Evolutionary conservation across 2,113 vertebrate species (phyloP), one percentile per base, ranked within the genome.

Genomic region (Pseudorectes ferrugineus): DNA sequence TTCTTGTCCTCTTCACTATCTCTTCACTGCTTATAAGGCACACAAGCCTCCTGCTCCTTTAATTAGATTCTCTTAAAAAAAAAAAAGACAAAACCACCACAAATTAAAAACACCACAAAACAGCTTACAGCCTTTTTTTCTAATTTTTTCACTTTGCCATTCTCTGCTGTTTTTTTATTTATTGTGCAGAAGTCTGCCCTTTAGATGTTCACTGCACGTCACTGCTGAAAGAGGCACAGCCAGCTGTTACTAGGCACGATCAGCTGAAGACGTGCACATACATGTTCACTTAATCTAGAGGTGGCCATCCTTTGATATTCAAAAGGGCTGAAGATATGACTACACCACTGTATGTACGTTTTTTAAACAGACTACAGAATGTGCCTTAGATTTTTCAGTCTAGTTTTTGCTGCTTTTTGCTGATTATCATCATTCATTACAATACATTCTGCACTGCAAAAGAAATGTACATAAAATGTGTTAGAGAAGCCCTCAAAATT

Each of bases 111-210:
- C 23, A 93, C 3, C 6, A 15, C 5, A 35, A 62, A 83, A 61
- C 9, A 84, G 49, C 73, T 78, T 75, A n/a, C 24, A 86, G 89
- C 13, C 6, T n/a, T 82, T 36, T 36, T 54, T 46, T 8, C 12
- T 71, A 25, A 12, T 1, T 36, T 49, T 74, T 78, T 86, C 5
- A 49, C 57, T 74, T 86, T 70, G 10, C 17, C 51, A 24, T 87
- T 84, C 62, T 48, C 25, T 68, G 19, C 43, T 92, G 52, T 26
- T 25, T 79, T 96, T 95, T 87, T 66, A 63, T 68, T 85, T 72
- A 58, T 58, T 3, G 0, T 77, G 55, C 52, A 58, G 29, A 87
- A 90, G 20, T 67, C 61, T 96, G 72, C 68, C 90, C 70, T 93
- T 95, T 95, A 70, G 80, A 95, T 93, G 82, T 89, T 95, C 79